Evolutionary conservation across 2,888 invertebrate species (phyloP).

Genomic region (Tinea pellionella): DNA sequence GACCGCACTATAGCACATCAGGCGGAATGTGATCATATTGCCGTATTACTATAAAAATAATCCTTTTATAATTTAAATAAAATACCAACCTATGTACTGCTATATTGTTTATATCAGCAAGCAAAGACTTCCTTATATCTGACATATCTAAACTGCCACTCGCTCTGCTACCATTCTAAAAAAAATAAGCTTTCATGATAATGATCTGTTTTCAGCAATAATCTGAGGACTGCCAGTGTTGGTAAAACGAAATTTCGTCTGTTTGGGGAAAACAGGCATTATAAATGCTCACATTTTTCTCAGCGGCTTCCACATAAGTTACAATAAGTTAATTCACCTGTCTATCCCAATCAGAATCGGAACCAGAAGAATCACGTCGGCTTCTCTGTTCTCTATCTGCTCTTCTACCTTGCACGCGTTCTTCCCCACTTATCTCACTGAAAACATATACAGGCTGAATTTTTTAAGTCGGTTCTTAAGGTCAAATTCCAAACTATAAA

Average conservation of each 20-base stretch:
- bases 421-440: constrained; percentile 74
- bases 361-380: constrained; percentile 73
- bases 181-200: constrained; percentile 18
- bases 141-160: constrained; percentile 75
- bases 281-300: background rate
- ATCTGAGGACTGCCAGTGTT: no score
- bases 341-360: constrained; percentile 82
- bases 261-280: no score
- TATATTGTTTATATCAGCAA: constrained; percentile 76
- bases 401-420: constrained; percentile 73
- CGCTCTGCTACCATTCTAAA: constrained; percentile 74
- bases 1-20: no score
- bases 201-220: no score
- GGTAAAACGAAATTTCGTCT: no score
- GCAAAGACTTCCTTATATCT: constrained; percentile 77
- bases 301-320: background rate
- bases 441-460: no score
- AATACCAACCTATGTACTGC: constrained; percentile 44
- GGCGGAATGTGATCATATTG: no score
- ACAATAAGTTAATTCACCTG: constrained; percentile 34
- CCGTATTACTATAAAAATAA: no score
- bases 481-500: no score
- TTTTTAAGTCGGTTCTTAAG: no score
- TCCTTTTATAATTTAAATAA: background rate
- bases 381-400: constrained; percentile 69